These are phyloP conservation scores for Orbicella faveolata DNA, from an alignment of 64 coral and sea anemone genomes.

Conservation along the genomic window DNA sequence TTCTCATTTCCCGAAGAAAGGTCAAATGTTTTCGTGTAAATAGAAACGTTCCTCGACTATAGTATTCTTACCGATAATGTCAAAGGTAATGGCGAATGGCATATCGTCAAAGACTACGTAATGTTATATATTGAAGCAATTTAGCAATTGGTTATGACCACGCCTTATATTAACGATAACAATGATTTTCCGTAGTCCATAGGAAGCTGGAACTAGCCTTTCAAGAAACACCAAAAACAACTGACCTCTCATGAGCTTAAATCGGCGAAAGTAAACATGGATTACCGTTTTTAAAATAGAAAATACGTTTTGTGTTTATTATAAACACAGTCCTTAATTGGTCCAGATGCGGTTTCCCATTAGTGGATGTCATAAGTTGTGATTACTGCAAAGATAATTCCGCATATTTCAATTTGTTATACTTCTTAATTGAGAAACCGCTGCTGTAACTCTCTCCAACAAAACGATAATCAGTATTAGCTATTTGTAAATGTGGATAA, in stretches of 20 bases:
- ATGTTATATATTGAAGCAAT: not conserved
- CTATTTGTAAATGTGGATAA: not conserved
- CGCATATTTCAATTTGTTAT: not conserved
- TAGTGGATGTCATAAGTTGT: not conserved
- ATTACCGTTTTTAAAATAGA: not conserved
- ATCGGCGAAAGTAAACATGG: not conserved
- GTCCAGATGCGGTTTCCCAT: not conserved
- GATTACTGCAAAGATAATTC: not conserved
- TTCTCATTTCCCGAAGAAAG: not conserved
- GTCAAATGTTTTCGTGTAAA: not conserved
- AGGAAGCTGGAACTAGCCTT: no score
- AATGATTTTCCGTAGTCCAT: no score
- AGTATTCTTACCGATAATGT: not conserved
- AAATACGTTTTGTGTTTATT: not conserved
- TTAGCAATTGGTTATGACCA: no score
- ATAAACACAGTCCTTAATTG: not conserved
- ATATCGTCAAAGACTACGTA: not conserved
- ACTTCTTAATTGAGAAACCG: not conserved
- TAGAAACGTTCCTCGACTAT: not conserved
- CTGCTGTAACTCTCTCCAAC: not conserved
- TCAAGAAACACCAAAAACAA: no score
- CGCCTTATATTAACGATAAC: no score
- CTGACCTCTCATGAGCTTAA: not conserved
- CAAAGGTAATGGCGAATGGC: not conserved
- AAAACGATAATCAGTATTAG: not conserved